phyloP scores from a whole-genome alignment of 2,797 vertebrate genomes.

The Molossus alvarezi region DNA sequence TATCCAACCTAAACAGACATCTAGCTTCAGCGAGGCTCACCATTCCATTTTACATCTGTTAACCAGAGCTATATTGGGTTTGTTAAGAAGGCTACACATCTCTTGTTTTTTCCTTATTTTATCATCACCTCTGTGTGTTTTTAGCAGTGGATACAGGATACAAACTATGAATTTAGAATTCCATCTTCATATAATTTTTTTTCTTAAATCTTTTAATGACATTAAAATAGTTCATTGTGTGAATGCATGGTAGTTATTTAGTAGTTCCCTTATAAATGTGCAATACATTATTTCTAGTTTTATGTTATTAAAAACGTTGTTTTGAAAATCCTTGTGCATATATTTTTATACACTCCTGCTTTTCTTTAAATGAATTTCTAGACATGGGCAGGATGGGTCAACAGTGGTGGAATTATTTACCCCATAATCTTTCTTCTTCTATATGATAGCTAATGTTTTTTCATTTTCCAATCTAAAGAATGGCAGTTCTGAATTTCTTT shows the following conservation, averaged over 20 bases:
- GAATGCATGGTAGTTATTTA: background rate
- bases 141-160: background rate
- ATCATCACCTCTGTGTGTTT: background rate
- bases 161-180: background rate
- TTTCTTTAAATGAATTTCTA: background rate
- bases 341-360: background rate
- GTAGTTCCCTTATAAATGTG: background rate
- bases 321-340: background rate
- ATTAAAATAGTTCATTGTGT: background rate
- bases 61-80: background rate
- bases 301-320: background rate
- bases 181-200: background rate
- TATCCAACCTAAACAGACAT: background rate
- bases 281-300: background rate
- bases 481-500: conserved; percentile 22
- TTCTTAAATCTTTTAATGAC: background rate
- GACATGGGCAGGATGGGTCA: background rate
- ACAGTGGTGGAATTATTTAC: background rate
- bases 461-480: background rate
- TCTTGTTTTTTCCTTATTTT: background rate
- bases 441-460: background rate
- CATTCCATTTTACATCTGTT: background rate
- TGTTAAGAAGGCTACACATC: background rate
- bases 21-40: background rate
- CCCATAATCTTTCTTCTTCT: background rate